phyloP scores from a whole-genome alignment of 2,888 invertebrate species.

The Ormyrus nitidulus region DNA sequence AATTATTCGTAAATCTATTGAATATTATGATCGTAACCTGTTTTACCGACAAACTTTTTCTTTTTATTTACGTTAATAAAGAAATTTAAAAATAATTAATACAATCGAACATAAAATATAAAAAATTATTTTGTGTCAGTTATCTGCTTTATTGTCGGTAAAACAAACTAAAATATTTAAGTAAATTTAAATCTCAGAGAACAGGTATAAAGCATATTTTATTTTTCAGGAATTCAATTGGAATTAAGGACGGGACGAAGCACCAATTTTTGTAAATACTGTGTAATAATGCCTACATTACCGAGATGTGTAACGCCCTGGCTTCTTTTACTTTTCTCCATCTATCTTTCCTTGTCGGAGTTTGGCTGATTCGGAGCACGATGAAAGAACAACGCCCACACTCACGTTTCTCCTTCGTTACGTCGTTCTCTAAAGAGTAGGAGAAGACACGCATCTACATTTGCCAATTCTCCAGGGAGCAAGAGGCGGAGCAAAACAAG shows the following conservation, averaged over 20 bases:
- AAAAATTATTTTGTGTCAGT: too few species aligned
- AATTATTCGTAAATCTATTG: neutral
- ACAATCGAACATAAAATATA: neutral
- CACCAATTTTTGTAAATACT: slow-evolving; percentile 70
- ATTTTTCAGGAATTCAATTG: slow-evolving; percentile 68
- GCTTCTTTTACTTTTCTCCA: slow-evolving; percentile 60
- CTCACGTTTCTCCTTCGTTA: slow-evolving; percentile 11
- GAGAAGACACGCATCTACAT: neutral
- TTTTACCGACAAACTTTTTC: slow-evolving; percentile 2
- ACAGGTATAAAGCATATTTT: neutral
- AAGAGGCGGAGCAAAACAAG: neutral
- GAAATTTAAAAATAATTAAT: neutral
- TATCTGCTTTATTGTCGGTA: too few species aligned
- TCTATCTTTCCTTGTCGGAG: slow-evolving; percentile 34
- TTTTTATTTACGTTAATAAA: neutral
- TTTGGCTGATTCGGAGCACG: slow-evolving; percentile 13
- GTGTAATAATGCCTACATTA: slow-evolving; percentile 72
- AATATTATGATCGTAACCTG: neutral
- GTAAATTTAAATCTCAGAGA: neutral
- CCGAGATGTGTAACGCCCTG: slow-evolving; percentile 59
- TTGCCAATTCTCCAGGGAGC: neutral
- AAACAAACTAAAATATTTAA: neutral
- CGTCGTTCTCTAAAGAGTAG: neutral
- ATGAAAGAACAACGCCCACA: neutral
- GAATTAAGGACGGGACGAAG: slow-evolving; percentile 63